phyloP scores from a whole-genome alignment of 2,888 invertebrate genomes.

The Chaitophorus viminalis region DNA sequence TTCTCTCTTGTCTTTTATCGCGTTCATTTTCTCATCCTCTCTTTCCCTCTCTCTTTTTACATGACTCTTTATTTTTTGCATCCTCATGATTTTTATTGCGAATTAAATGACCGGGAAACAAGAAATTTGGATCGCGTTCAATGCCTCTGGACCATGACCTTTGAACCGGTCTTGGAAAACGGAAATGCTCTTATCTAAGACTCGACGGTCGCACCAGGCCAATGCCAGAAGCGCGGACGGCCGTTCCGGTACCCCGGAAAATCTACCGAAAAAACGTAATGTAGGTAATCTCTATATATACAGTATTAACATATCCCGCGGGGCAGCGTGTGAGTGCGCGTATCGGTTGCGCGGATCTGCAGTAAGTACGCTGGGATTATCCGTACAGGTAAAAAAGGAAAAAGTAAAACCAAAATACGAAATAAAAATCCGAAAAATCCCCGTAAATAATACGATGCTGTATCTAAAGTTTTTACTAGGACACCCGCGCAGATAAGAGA shows the following conservation, averaged over 20 bases:
- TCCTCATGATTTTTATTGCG: constrained; percentile 49
- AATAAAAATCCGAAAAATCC: constrained; percentile 1
- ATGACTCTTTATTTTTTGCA: neutral
- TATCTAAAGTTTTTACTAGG: constrained; percentile 37
- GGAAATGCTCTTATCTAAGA: constrained; percentile 46
- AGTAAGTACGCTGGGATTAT: neutral
- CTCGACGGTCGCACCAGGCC: neutral
- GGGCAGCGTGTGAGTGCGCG: neutral
- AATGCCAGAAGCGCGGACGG: constrained; percentile 34
- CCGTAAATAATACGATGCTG: constrained; percentile 23
- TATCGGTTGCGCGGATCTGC: constrained; percentile 17
- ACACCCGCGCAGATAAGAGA: constrained; percentile 51
- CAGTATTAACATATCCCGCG: neutral
- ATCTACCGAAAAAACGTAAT: neutral
- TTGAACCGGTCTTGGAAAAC: constrained; percentile 58
- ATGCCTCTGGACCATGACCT: constrained; percentile 30
- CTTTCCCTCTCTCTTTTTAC: neutral
- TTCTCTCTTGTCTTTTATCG: neutral
- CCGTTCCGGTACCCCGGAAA: constrained; percentile 7
- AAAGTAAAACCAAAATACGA: neutral
- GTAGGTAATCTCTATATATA: constrained; percentile 37
- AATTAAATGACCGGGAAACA: constrained; percentile 48
- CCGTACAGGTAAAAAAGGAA: neutral
- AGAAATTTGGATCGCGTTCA: constrained; percentile 41
- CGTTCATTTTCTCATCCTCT: neutral